Conservation (phyloP, 2,888 invertebrate species). For the Crossocerus cetratus region DNA sequence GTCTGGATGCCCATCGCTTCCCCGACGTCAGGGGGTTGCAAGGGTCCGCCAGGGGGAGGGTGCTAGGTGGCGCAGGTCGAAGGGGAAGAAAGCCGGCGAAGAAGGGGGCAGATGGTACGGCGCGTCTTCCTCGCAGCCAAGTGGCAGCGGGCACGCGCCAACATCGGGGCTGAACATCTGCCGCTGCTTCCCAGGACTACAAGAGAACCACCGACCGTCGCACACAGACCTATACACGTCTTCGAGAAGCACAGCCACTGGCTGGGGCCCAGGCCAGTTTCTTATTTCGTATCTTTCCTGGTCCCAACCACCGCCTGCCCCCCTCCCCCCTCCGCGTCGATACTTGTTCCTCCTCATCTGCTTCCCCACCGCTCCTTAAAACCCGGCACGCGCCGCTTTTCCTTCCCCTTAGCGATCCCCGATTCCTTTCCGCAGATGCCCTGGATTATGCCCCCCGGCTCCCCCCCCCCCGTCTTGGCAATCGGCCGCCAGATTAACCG, state of each 20-base stretch:
- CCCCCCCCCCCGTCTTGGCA: not conserved
- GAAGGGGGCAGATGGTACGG: slow-evolving; percentile 68
- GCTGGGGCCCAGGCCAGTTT: slow-evolving; percentile 43
- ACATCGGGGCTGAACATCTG: slow-evolving; percentile 74
- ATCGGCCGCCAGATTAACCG: no score
- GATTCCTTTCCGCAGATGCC: not conserved
- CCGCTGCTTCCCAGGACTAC: slow-evolving; percentile 68
- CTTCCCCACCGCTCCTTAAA: no score
- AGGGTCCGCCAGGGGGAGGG: slow-evolving; percentile 15
- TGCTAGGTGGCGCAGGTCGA: slow-evolving; percentile 61
- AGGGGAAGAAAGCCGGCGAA: slow-evolving; percentile 58
- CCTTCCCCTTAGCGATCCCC: slow-evolving; percentile 11
- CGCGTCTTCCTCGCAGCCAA: slow-evolving; percentile 72
- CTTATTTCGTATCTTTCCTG: slow-evolving; percentile 36
- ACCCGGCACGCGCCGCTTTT: not conserved
- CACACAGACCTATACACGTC: slow-evolving; percentile 46
- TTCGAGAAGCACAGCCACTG: slow-evolving; percentile 47
- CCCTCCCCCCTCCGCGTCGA: no score
- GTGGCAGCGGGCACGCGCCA: slow-evolving; percentile 77
- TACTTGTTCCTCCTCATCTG: no score
- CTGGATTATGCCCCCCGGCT: no score
- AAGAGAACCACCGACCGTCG: slow-evolving; percentile 62
- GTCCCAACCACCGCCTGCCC: slow-evolving; percentile 18
- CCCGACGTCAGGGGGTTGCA: no score
- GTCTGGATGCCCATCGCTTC: slow-evolving; percentile 8